Percentiles rank a stretch among this genome's conserved stretches.
Evolutionary conservation across 2,797 vertebrate genomes (phyloP).

Genomic region (Macroramphosus scolopax): DNA sequence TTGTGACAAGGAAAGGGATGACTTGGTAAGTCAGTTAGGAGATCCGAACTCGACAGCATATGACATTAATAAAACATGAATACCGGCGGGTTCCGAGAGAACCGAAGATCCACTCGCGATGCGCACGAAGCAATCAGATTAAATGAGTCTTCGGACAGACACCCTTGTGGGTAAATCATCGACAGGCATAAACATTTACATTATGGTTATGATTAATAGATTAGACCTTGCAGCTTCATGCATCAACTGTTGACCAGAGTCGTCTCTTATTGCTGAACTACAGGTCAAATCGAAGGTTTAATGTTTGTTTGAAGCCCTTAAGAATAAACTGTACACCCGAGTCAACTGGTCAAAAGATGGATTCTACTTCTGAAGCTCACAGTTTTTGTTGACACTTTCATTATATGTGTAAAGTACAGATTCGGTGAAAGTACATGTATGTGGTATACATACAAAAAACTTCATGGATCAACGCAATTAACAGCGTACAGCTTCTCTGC

Average conservation of each 20-base stretch:
- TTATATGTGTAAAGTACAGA: too few relatives aligned
- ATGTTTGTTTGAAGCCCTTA: too few relatives aligned
- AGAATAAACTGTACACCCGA: too few relatives aligned
- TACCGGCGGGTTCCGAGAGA: conserved; percentile 33
- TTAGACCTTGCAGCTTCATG: conserved; percentile 1
- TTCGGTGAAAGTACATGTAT: too few relatives aligned
- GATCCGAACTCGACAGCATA: conserved; percentile 68
- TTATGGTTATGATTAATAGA: conserved; percentile 31
- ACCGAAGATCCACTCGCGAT: conserved; percentile 52
- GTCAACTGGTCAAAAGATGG: too few relatives aligned
- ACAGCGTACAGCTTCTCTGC: too few relatives aligned
- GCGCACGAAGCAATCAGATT: conserved; percentile 54
- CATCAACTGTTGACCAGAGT: conserved; percentile 2
- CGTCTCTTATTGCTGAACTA: not conserved
- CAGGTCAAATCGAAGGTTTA: too few relatives aligned
- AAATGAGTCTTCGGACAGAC: conserved; percentile 50
- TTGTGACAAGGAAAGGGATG: conserved; percentile 80
- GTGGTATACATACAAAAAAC: too few relatives aligned
- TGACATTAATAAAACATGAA: conserved; percentile 82
- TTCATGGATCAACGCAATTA: too few relatives aligned
- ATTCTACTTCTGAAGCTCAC: too few relatives aligned
- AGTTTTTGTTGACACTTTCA: too few relatives aligned
- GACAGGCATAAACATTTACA: conserved; percentile 4
- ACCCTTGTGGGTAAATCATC: conserved; percentile 30
- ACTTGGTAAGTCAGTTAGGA: conserved; percentile 77